phyloP scores from a whole-genome alignment of 2,888 invertebrate species.

The Ochlodes sylvanus region DNA sequence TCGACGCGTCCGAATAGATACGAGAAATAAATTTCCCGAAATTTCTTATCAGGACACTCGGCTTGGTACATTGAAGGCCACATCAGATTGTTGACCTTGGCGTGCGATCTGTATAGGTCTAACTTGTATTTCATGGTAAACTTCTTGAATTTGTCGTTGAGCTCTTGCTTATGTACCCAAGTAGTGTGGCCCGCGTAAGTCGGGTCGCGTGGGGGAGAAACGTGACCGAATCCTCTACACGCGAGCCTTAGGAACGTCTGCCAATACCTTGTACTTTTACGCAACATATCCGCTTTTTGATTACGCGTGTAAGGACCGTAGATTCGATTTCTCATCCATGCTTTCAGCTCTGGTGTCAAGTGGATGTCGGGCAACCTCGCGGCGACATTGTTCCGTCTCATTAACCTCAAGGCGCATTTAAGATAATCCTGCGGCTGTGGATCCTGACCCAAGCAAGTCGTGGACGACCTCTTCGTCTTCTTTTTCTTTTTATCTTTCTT shows the following conservation, averaged over 20 bases:
- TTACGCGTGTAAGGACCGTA: constrained; percentile 56
- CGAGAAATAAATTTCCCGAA: constrained; percentile 74
- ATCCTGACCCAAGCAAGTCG: constrained; percentile 61
- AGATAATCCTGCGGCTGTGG: constrained; percentile 69
- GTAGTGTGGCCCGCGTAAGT: constrained; percentile 55
- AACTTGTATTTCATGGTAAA: constrained; percentile 58
- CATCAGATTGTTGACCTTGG: constrained; percentile 62
- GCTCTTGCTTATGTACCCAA: constrained; percentile 63
- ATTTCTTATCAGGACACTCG: constrained; percentile 71
- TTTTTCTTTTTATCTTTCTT: constrained; percentile 54
- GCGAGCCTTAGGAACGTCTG: constrained; percentile 55
- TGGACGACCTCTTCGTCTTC: constrained; percentile 51
- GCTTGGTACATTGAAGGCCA: constrained; percentile 76
- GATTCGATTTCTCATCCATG: constrained; percentile 75
- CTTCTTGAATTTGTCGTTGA: constrained; percentile 61
- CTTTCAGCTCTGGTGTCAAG: constrained; percentile 68
- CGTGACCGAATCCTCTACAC: constrained; percentile 57
- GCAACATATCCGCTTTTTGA: constrained; percentile 53
- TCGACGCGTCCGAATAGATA: constrained; percentile 61
- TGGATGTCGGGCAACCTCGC: constrained; percentile 72
- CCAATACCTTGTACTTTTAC: constrained; percentile 62
- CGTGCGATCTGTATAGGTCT: constrained; percentile 60
- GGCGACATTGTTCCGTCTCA: constrained; percentile 65
- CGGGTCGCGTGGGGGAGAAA: constrained; percentile 54
- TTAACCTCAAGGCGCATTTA: constrained; percentile 63